Conservation (phyloP, 2,113 vertebrate genomes). For the Melozone crissalis region DNA sequence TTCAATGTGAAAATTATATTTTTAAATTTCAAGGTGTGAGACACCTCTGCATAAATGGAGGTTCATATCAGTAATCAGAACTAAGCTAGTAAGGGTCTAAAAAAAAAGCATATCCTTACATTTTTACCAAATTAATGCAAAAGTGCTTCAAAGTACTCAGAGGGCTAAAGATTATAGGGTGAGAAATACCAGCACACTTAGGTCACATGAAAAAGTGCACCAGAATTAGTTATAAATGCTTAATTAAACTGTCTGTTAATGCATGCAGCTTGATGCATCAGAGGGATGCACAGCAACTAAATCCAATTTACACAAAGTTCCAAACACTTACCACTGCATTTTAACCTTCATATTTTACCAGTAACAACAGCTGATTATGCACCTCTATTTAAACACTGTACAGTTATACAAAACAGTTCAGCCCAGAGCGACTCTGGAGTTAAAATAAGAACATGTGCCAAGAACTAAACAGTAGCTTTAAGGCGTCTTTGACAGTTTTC, state of each 20-base stretch:
- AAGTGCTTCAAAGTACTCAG: conserved; percentile 97
- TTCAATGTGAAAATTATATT: conserved; percentile 85
- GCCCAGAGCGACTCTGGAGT: conserved; percentile 80
- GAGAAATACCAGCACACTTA: conserved; percentile 85
- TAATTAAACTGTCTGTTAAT: conserved; percentile 92
- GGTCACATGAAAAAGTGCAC: conserved; percentile 86
- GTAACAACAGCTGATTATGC: conserved; percentile 86
- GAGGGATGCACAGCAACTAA: conserved; percentile 87
- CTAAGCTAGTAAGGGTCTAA: conserved; percentile 75
- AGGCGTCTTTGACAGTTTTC: conserved; percentile 88
- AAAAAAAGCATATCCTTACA: conserved; percentile 67
- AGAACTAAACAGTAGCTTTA: conserved; percentile 91
- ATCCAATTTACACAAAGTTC: conserved; percentile 93
- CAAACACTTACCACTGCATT: conserved; percentile 95
- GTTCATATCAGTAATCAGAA: conserved; percentile 71
- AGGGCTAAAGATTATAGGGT: conserved; percentile 95
- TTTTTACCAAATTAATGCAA: conserved; percentile 84
- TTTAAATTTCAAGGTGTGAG: conserved; percentile 80
- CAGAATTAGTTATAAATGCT: conserved; percentile 90
- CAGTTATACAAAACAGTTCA: conserved; percentile 85
- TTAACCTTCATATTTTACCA: conserved; percentile 91
- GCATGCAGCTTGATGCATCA: conserved; percentile 96
- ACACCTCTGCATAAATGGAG: conserved; percentile 79
- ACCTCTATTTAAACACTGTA: conserved; percentile 88
- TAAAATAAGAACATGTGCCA: conserved; percentile 91